Base-by-base conservation (phyloP, 2,113 vertebrate genomes). In the Oreochromis aureus region DNA sequence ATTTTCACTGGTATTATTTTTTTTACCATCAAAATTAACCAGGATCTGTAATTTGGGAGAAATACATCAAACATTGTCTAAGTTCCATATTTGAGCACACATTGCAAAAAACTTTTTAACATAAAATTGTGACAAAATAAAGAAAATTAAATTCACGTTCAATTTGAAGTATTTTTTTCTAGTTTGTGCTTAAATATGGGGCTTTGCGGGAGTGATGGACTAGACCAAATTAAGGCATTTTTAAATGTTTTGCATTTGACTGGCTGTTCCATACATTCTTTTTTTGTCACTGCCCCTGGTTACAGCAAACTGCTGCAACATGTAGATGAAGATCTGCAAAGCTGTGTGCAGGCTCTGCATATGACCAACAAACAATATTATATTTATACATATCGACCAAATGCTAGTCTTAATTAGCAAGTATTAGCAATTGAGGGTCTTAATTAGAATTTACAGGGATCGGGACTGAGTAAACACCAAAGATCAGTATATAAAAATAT, bases 91-190 rank as follows among this genome's bases (percentile, higher is more conserved):
- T 39, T 69, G 34, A 39, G 39, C 61, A 22, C 19, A 66, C 61
- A 66, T n/a, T 66, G 61, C 61, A 66, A 12, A 66, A 66, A 66
- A 13, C 61, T 66, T 34, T 36, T 66, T 39, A 66, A 13, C 61
- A 22, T 66, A n/a, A 66, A 39, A 66, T 66, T 39, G 61, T 66
- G 19, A 19, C 34, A 66, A 39, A 66, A 66, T 66, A 39, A 8
- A 66, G 1, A 34, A 1, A n/a, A 39, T 66, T 5, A 2, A 5
- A 66, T 66, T 36, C 0, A 0, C 6, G 0, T 22, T 66, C 34
- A 66, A 39, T 8, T 39, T 66, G 10, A 66, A 39, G 34, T 39
- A 2, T 61, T 61, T 32, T 32, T 59, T 61, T 34, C 15, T 61
- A 61, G 58, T 10, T 30, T 61, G 58, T 61, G 58, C 2, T 19